Base-by-base conservation (phyloP, 2,888 invertebrate species). In the Melinopterus prodromus region DNA sequence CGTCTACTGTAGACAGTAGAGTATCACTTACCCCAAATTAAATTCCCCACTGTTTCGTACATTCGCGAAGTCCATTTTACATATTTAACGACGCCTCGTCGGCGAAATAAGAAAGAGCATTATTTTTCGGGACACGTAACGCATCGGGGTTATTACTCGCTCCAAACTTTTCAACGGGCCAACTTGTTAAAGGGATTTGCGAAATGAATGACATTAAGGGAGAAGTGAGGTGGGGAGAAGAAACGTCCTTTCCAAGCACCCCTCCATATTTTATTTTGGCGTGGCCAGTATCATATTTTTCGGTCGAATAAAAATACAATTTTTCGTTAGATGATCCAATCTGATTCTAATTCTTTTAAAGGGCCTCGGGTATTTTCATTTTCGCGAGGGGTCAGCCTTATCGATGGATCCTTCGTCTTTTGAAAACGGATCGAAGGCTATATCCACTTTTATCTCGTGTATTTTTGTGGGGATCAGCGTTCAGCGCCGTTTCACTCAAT, bases 171-270 rank as follows among this genome's bases (percentile, higher is more conserved):
- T 76, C 75, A 82, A 82, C 79, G 81, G 72, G 80, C 77, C 79
- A 81, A 82, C 82, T 83, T 82, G 79, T 80, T 80, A 82, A 82
- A 74, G 82, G 79, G 83, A 83, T 82, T 78, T 82, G 79, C 78
- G 77, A 81, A 80, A 78, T 81, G 80, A 81, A 81, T 80, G 70
- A 80, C 71, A 81, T 81, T 79, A 80, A n/a, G 71, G 75, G 78
- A 75, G 53, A 12, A 12, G 53, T 6, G 38, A 38, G 9, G 38
- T 1, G 53, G 53, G 53, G 53, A 1, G 37, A 36, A 74, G 26
- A 35, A 37, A 37, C 72, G 35, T 15, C 35, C 7, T 74, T 35
- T 71, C 71, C 71, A 12, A 35, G 16, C 71, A 71, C n/a, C 71
- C 71, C 71, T 26, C 14, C 71, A 16, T 15, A 69, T 71, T 71